A percentile compares a stretch with the other conserved stretches of the same genome.
Evolutionary conservation across 2,888 invertebrate genomes (phyloP).

Genomic region (Eupithecia abbreviata): DNA sequence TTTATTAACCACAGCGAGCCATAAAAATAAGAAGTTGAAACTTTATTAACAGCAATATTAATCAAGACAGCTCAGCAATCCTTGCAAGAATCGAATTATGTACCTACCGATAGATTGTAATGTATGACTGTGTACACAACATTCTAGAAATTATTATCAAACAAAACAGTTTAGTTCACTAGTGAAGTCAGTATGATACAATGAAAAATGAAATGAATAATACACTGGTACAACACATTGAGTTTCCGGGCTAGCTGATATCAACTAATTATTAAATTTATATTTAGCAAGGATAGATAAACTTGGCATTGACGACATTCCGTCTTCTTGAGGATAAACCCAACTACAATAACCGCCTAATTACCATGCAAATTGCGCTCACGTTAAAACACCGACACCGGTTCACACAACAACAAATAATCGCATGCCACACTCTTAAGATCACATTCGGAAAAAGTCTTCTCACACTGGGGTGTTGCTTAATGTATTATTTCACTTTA

Average conservation of each 20-base stretch:
- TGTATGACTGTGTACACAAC: neutral
- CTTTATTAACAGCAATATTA: neutral
- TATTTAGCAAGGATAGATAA: conserved; percentile 13
- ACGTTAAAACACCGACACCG: conserved; percentile 50
- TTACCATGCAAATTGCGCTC: conserved; percentile 64
- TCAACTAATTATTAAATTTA: neutral
- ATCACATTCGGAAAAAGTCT: conserved; percentile 16
- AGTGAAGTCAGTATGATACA: neutral
- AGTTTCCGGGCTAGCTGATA: neutral
- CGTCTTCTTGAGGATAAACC: conserved; percentile 51
- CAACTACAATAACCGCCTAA: conserved; percentile 56
- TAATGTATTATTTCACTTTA: conserved; percentile 23
- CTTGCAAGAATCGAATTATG: neutral
- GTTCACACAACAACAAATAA: conserved; percentile 44
- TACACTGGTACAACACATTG: neutral
- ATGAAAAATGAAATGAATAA: neutral
- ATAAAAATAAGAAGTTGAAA: no score
- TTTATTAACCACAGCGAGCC: no score
- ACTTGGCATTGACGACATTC: conserved; percentile 71
- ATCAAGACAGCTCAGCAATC: neutral
- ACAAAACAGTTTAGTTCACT: neutral
- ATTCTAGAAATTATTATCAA: neutral
- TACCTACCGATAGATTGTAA: neutral
- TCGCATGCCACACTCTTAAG: conserved; percentile 31
- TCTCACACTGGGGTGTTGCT: conserved; percentile 5